Base-by-base conservation (phyloP, 2,888 invertebrate species). In the Drosophila birchii region DNA sequence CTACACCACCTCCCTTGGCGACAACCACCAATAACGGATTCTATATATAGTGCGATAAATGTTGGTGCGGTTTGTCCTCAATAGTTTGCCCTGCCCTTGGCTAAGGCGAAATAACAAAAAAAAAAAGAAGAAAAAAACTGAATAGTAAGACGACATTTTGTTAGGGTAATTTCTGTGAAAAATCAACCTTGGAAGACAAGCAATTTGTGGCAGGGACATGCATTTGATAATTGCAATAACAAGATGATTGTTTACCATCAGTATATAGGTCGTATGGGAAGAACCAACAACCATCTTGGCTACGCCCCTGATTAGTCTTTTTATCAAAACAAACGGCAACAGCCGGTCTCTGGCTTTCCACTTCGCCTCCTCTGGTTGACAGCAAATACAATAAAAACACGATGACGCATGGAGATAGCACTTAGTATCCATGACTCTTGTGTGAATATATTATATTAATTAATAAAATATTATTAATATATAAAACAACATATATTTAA, bases 1-100 rank as follows among this genome's bases (percentile, higher is more conserved):
- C 41, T 18, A 14, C 14, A 62, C 34, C 43, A 18, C 51, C 51
- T 20, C 34, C 20, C 51, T 51, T 20, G 51, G 34, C 51, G 51
- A 34, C 51, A 62, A 45, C 45, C 43, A 62, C 59, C 20, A 58
- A n/a, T n/a, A n/a, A 38, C 49, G n/a, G 16, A 41, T 57, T 69
- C 68, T 68, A 68, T 57, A 68, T 69, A 51, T 68, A 68, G 69
- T 36, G 23, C 41, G 34, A 67, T 66, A 66, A 67, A 66, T 55
- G 53, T 34, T 54, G 67, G 67, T 55, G 56, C 56, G 69, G 34
- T 47, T 68, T 56, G 69, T 68, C 69, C 67, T 26, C 69, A 69
- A 68, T 67, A 62, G 66, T 71, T 55, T 34, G 79, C 54, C 68
- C 54, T 67, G 67, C 68, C 67, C 59, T 69, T 62, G 78, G 60